Percentiles rank a stretch among this genome's conserved stretches.
Conservation (phyloP, 2,888 invertebrate species). For the Parascotia fuliginaria region DNA sequence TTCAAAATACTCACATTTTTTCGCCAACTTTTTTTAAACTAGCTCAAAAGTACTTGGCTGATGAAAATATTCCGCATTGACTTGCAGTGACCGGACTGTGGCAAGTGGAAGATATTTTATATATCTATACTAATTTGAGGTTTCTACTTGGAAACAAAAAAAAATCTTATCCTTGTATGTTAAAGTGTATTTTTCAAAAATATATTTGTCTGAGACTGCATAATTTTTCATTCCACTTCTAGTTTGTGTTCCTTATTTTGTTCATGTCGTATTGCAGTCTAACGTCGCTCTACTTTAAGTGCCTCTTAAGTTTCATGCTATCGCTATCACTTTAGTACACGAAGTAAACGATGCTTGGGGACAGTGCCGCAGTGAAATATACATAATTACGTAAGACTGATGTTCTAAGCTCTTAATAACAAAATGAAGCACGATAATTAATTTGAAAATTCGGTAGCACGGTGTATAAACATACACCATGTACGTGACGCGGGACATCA, state of each 20-base stretch:
- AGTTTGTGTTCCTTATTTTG: no score
- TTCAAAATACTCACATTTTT: conserved; percentile 50
- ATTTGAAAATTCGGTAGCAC: conserved; percentile 8
- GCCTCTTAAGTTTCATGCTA: no score
- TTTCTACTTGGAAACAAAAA: background rate
- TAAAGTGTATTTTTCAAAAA: no score
- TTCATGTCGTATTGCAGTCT: no score
- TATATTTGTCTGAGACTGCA: background rate
- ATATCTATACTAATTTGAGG: conserved; percentile 6
- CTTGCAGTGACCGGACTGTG: conserved; percentile 8
- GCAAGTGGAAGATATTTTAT: conserved; percentile 16
- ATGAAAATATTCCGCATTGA: conserved; percentile 36
- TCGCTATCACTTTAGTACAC: no score
- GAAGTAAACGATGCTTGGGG: no score
- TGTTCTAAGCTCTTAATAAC: no score
- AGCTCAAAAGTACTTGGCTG: conserved; percentile 27
- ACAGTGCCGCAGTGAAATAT: no score
- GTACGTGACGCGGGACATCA: conserved; percentile 23
- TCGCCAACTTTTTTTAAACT: conserved; percentile 38
- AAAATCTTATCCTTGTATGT: background rate
- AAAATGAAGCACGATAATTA: background rate
- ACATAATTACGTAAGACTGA: no score
- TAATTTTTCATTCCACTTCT: no score
- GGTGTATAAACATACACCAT: conserved; percentile 6
- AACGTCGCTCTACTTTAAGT: no score